Percentiles rank a stretch among this genome's conserved stretches.
Evolutionary conservation across 2,797 vertebrate genomes (phyloP).

Genomic region (Neostethus bicornis): DNA sequence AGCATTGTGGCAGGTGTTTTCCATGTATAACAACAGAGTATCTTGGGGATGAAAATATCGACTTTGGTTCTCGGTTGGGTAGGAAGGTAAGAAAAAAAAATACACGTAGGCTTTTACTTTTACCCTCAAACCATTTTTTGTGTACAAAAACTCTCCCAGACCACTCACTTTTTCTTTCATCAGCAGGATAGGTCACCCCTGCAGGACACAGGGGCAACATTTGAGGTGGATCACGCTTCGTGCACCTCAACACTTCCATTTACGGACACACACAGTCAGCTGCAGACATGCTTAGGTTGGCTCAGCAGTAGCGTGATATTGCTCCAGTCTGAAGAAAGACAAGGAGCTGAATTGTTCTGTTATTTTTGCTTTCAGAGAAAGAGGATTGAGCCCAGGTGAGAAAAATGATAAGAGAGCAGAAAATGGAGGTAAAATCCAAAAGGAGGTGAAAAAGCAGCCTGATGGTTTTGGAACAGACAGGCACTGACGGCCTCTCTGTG

Average conservation of each 20-base stretch:
- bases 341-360: slow-evolving; percentile 5
- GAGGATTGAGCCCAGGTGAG: slow-evolving; percentile 20
- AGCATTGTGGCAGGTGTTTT: neutral
- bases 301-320: slow-evolving; percentile 8
- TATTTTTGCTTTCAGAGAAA: neutral
- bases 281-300: slow-evolving; percentile 7
- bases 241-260: slow-evolving; percentile 4
- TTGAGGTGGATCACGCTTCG: slow-evolving; percentile 1
- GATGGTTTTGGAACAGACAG: neutral
- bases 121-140: slow-evolving; percentile 28
- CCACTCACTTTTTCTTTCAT: slow-evolving; percentile 40
- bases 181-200: slow-evolving; percentile 31
- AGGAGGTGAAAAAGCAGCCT: neutral
- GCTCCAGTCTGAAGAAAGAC: slow-evolving; percentile 2
- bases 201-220: slow-evolving; percentile 23
- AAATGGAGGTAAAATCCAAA: slow-evolving; percentile 14
- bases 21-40: neutral
- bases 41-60: slow-evolving; percentile 18
- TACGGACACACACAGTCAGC: neutral
- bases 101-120: slow-evolving; percentile 19
- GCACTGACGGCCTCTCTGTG: slow-evolving; percentile 1
- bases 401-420: slow-evolving; percentile 7
- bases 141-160: slow-evolving; percentile 40
- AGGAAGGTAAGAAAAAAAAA: slow-evolving; percentile 23
- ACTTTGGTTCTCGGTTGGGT: slow-evolving; percentile 20